Conservation (phyloP, 2,797 vertebrate species). For the Esox lucius region DNA sequence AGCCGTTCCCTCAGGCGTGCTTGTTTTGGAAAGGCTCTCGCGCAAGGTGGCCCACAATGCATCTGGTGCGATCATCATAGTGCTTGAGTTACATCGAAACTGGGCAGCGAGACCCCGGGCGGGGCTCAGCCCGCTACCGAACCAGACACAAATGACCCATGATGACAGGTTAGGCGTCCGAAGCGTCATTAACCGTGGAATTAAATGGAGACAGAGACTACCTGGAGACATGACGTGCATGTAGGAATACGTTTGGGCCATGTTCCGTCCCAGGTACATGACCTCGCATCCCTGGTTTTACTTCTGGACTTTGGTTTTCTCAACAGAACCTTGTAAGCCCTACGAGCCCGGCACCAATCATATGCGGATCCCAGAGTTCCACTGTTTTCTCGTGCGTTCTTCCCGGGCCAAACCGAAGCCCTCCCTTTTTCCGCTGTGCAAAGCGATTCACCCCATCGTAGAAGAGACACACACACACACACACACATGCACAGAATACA, state of each 20-base stretch:
- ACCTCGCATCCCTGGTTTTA: no score
- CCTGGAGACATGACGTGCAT: no score
- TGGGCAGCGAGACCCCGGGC: neutral
- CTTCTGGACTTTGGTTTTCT: no score
- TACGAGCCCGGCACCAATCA: neutral
- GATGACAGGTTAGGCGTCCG: neutral
- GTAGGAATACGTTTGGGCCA: no score
- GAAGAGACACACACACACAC: neutral
- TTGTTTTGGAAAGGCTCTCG: no score
- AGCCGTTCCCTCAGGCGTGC: no score
- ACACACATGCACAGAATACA: neutral
- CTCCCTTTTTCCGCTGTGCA: neutral
- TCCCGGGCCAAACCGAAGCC: neutral
- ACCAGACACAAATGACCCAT: neutral
- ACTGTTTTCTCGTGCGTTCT: neutral
- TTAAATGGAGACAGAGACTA: neutral
- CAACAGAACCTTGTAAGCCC: no score
- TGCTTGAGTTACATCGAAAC: no score
- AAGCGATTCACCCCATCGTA: neutral
- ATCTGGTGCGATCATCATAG: no score
- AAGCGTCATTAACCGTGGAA: neutral
- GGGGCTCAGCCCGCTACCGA: neutral
- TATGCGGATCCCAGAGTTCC: neutral
- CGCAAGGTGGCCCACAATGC: no score
- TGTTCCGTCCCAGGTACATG: no score